These are phyloP conservation scores for Leucoraja ocellata DNA, from an alignment of 2,797 vertebrate genomes.

Conservation along the genomic window DNA sequence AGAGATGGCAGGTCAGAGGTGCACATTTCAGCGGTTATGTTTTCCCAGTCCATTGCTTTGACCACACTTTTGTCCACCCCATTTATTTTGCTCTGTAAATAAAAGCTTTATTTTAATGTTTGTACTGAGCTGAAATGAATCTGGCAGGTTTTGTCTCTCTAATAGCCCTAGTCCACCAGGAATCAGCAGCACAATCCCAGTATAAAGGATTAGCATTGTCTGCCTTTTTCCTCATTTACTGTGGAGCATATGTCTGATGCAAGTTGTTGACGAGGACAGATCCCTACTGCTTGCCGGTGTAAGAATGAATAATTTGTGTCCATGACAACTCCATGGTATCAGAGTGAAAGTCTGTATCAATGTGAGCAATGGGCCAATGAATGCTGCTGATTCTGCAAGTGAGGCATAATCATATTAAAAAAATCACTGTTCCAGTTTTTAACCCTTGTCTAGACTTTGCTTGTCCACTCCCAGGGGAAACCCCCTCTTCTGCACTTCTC, in stretches of 20 bases:
- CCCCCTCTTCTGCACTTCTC: neutral
- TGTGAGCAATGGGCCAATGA: neutral
- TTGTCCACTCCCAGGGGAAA: neutral
- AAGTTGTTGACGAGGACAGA: neutral
- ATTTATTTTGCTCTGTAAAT: neutral
- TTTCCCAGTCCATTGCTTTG: too few species aligned
- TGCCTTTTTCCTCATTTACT: neutral
- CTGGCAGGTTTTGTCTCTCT: neutral
- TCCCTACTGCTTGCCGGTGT: neutral
- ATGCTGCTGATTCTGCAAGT: neutral
- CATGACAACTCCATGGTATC: neutral
- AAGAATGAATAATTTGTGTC: neutral
- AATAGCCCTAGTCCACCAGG: neutral
- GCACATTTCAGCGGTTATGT: neutral
- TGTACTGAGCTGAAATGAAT: neutral
- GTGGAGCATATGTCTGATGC: neutral
- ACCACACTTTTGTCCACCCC: neutral
- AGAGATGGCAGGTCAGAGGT: neutral
- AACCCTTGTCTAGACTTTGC: neutral
- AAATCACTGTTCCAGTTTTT: neutral
- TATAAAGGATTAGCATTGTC: neutral
- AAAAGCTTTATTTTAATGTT: neutral
- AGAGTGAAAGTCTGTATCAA: neutral
- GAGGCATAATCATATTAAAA: neutral
- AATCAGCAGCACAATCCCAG: neutral